phyloP scores from a whole-genome alignment of 2,113 vertebrate species.

The Fregetta grallaria region DNA sequence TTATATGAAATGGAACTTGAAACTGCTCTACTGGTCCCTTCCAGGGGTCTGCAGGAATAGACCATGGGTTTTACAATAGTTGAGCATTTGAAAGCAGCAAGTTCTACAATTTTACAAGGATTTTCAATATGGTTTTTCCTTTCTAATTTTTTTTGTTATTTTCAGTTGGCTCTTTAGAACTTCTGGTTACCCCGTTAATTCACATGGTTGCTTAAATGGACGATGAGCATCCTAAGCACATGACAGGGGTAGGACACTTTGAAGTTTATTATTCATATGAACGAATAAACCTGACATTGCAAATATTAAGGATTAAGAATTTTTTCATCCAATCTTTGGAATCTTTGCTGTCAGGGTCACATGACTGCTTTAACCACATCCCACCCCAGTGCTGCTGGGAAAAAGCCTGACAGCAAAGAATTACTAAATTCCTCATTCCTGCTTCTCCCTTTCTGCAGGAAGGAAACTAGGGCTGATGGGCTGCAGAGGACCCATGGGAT shows the following conservation, averaged over 20 bases:
- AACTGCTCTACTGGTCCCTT: neutral
- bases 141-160: neutral
- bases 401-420: neutral
- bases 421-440: neutral
- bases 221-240: accelerated
- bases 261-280: neutral
- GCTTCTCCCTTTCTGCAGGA: neutral
- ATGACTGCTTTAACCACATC: neutral
- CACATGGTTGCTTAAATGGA: neutral
- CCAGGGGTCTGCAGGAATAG: neutral
- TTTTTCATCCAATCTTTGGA: neutral
- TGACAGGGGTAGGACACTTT: neutral
- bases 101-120: neutral
- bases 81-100: neutral
- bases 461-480: neutral
- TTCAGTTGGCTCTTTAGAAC: neutral
- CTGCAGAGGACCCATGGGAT: neutral
- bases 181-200: neutral
- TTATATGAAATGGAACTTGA: neutral
- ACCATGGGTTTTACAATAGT: accelerated
- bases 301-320: neutral
- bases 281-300: neutral
- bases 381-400: neutral
- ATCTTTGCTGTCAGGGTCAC: neutral
- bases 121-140: neutral